Conservation (phyloP, 2,113 vertebrate genomes). For the Eira barbara region DNA sequence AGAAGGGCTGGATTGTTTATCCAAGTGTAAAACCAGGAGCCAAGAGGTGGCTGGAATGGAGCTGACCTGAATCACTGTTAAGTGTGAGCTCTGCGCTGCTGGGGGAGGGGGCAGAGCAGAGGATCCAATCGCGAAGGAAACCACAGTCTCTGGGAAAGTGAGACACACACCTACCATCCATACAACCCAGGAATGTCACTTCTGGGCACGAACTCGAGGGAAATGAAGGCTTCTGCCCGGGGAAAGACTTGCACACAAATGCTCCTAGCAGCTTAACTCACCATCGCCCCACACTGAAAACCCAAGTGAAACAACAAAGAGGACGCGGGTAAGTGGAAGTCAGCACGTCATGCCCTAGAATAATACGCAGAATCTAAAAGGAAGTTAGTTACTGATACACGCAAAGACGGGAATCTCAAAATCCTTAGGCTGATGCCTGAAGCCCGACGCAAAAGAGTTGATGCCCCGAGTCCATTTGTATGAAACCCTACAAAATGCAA, state of each 20-base stretch:
- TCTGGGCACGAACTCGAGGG: neutral
- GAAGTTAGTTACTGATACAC: neutral
- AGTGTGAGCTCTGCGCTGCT: neutral
- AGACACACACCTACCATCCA: neutral
- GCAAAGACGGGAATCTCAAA: no score
- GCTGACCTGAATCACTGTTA: neutral
- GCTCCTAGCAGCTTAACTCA: neutral
- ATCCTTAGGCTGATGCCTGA: neutral
- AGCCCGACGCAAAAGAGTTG: rapidly evolving
- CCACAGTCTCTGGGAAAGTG: neutral
- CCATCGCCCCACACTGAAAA: neutral
- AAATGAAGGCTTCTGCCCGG: rapidly evolving
- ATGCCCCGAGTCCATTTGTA: rapidly evolving
- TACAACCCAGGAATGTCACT: neutral
- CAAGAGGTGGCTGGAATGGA: neutral
- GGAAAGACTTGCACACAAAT: neutral
- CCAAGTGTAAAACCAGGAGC: neutral
- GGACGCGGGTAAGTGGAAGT: neutral
- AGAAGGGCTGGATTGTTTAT: neutral
- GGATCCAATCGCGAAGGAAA: neutral
- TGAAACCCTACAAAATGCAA: neutral
- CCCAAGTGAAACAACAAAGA: neutral
- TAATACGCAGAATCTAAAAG: neutral
- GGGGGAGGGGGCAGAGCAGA: neutral
- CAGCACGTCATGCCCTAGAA: rapidly evolving